Conservation (phyloP, 2,888 invertebrate genomes). For the Synergus itoensis region DNA sequence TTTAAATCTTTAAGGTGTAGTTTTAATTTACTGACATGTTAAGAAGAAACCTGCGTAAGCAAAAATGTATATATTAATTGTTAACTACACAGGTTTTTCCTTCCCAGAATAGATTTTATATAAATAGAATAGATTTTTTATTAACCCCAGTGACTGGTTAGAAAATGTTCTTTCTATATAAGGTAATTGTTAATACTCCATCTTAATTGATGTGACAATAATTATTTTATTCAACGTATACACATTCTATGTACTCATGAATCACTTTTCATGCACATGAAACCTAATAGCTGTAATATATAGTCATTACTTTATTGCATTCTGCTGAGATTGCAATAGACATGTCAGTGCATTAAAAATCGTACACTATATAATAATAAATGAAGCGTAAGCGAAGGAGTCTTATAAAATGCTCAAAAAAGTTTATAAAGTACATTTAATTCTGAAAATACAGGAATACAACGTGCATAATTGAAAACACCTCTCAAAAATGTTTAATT, state of each 20-base stretch:
- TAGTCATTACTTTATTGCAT: not conserved
- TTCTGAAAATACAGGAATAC: no score
- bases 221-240: not conserved
- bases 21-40: not conserved
- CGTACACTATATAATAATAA: not conserved
- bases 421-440: not conserved
- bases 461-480: no score
- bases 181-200: not conserved
- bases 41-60: conserved; percentile 7
- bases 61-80: not conserved
- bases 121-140: not conserved
- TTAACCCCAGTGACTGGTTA: not conserved
- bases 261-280: not conserved
- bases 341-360: not conserved
- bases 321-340: not conserved
- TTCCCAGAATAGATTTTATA: not conserved
- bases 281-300: not conserved
- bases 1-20: not conserved
- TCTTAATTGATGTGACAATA: conserved; percentile 1
- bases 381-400: not conserved
- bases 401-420: not conserved
- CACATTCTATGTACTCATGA: not conserved
- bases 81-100: not conserved
- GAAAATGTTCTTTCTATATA: not conserved
- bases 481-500: no score